phyloP scores from a whole-genome alignment of 2,797 vertebrate species.

The Podargus strigoides region DNA sequence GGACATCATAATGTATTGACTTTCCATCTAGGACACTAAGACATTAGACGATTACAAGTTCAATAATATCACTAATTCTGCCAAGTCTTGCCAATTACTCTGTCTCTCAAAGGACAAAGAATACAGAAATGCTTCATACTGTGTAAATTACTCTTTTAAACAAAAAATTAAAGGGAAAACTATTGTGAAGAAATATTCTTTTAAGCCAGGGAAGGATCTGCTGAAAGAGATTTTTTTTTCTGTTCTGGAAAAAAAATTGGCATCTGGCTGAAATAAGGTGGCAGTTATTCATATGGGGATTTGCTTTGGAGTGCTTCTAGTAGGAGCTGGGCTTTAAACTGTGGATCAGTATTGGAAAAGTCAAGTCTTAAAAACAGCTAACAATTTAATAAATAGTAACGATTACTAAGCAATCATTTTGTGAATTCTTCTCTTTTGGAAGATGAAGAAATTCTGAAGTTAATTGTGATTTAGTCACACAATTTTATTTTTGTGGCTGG shows the following conservation, averaged over 20 bases:
- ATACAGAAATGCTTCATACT: not conserved
- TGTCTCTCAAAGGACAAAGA: slow-evolving; percentile 6
- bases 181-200: not conserved
- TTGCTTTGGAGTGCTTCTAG: not conserved
- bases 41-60: slow-evolving; percentile 29
- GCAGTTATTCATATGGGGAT: not conserved
- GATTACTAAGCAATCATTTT: not conserved
- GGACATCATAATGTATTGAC: slow-evolving; percentile 41
- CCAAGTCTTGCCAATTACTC: slow-evolving; percentile 27
- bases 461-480: not conserved
- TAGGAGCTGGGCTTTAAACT: not conserved
- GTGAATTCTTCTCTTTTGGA: not conserved
- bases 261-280: not conserved
- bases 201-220: not conserved
- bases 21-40: slow-evolving; percentile 24
- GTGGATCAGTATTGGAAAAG: not conserved
- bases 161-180: not conserved
- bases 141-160: not conserved
- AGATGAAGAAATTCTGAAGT: not conserved
- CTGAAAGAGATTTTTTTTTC: not conserved
- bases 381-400: not conserved
- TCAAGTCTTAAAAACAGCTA: not conserved
- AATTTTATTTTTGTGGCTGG: not conserved
- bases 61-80: slow-evolving; percentile 41
- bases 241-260: not conserved